Evolutionary conservation across 64 coral and sea anemone species (phyloP).

Genomic region (Orbicella faveolata): DNA sequence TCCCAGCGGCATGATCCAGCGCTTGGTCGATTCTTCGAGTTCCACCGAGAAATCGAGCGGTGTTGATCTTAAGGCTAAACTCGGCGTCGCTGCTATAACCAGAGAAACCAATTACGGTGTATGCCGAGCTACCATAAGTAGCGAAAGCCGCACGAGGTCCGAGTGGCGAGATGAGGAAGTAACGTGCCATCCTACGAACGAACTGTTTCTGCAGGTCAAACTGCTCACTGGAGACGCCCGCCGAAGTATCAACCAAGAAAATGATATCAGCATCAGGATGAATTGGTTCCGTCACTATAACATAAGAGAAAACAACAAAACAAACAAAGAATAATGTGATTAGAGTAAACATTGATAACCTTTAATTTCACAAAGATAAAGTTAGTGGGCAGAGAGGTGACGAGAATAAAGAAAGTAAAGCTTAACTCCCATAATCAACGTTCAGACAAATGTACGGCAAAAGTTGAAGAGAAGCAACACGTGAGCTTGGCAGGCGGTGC

Average conservation of each 20-base stretch:
- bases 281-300: conserved; percentile 21
- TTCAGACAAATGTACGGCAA: no score
- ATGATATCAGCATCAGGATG: conserved; percentile 48
- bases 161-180: conserved; percentile 25
- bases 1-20: background rate
- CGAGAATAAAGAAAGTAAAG: no score
- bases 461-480: no score
- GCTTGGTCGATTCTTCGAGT: conserved; percentile 23
- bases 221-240: conserved; percentile 25
- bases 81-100: conserved; percentile 14
- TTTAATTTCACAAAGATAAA: no score
- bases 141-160: conserved; percentile 14
- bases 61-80: background rate
- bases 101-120: conserved; percentile 30
- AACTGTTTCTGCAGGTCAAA: conserved; percentile 27
- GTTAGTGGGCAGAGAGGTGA: no score
- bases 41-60: background rate
- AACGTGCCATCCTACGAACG: background rate
- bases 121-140: background rate
- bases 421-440: no score
- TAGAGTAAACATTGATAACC: background rate
- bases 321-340: background rate
- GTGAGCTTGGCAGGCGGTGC: no score
- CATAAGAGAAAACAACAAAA: background rate
- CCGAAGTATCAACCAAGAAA: conserved; percentile 52